Percentiles rank a stretch among this genome's conserved stretches.
phyloP scores from a whole-genome alignment of 2,797 vertebrate species.

The Peromyscus aztecus region DNA sequence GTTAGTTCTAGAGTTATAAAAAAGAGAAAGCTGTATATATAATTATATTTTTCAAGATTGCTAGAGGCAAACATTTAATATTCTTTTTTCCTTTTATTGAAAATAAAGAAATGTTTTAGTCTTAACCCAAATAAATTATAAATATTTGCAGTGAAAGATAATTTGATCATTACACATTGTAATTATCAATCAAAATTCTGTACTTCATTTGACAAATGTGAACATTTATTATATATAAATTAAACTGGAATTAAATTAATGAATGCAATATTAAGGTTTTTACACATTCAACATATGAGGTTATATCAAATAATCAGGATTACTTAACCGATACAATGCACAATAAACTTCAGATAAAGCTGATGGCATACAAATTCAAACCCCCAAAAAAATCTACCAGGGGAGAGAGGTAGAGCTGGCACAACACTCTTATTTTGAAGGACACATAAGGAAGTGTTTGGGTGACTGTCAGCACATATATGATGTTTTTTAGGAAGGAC shows the following conservation, averaged over 20 bases:
- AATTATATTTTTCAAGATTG: background rate
- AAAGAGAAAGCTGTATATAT: background rate
- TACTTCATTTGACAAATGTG: background rate
- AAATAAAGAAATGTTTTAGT: background rate
- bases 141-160: background rate
- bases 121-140: background rate
- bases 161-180: background rate
- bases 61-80: background rate
- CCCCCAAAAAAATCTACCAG: background rate
- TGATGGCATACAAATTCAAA: background rate
- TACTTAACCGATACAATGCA: background rate
- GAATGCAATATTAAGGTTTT: background rate
- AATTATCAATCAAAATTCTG: background rate
- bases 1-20: background rate
- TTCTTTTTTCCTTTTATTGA: background rate
- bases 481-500: conserved; percentile 57
- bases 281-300: background rate
- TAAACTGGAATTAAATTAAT: background rate
- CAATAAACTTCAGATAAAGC: background rate
- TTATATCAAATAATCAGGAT: background rate
- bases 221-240: background rate
- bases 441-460: background rate
- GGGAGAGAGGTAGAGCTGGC: background rate
- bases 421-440: background rate
- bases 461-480: background rate